Percentiles rank a stretch among this genome's conserved stretches.
phyloP scores from a whole-genome alignment of 2,113 vertebrate genomes.

The Hemibagrus wyckioides region DNA sequence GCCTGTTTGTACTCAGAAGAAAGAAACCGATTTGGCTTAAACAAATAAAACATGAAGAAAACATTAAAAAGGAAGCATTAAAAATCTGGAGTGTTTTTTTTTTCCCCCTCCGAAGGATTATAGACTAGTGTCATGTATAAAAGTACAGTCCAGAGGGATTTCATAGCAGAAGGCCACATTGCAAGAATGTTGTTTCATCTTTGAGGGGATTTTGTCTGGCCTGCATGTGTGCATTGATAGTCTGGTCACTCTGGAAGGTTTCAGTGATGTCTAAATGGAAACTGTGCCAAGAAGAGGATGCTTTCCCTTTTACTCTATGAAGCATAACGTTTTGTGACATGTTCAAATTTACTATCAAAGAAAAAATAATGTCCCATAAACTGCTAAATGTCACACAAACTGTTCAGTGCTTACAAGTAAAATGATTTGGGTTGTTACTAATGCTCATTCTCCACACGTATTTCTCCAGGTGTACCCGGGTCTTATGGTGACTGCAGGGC shows the following conservation, averaged over 20 bases:
- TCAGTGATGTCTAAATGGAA: background rate
- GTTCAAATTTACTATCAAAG: background rate
- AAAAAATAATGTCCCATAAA: background rate
- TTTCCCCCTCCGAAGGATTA: background rate
- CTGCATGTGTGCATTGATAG: background rate
- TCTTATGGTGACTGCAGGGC: constrained; percentile 98
- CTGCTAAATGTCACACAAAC: background rate
- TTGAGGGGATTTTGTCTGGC: background rate
- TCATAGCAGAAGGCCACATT: background rate
- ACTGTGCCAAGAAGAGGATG: background rate
- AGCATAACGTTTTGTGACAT: background rate
- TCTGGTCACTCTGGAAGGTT: constrained; percentile 2
- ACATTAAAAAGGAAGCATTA: background rate
- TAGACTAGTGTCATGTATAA: background rate
- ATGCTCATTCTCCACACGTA: background rate
- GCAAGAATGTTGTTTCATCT: background rate
- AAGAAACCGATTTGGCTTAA: background rate
- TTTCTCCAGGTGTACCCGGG: constrained; percentile 90
- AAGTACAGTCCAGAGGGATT: background rate
- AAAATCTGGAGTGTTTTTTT: background rate
- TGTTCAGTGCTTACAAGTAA: background rate
- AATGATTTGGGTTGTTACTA: background rate
- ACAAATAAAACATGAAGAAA: background rate
- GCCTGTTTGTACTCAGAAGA: background rate
- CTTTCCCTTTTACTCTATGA: background rate